Evolutionary conservation across 2,888 invertebrate genomes (phyloP).

Genomic region (Tortricodes alternella): DNA sequence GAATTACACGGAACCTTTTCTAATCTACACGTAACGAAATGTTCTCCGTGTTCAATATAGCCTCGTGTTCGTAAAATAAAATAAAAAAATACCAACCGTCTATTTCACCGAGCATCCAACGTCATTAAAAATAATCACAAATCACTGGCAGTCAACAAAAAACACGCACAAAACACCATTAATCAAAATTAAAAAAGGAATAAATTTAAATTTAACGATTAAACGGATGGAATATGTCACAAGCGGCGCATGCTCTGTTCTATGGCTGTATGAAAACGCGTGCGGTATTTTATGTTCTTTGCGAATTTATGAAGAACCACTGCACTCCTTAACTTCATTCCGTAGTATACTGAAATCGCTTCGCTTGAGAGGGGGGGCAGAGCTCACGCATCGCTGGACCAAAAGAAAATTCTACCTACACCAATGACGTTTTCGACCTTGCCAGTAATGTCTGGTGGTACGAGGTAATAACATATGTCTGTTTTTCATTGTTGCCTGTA

Average conservation of each 20-base stretch:
- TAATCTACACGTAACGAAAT: no score
- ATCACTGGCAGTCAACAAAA: slow-evolving; percentile 19
- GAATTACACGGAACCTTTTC: no score
- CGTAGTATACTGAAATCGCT: not conserved
- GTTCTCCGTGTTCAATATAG: no score
- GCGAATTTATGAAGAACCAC: slow-evolving; percentile 52
- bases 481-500: slow-evolving; percentile 9
- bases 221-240: slow-evolving; percentile 38
- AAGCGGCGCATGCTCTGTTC: slow-evolving; percentile 60
- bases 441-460: slow-evolving; percentile 40
- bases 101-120: not conserved
- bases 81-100: slow-evolving; percentile 10
- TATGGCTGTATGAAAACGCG: slow-evolving; percentile 59
- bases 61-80: no score
- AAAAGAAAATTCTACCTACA: slow-evolving; percentile 37
- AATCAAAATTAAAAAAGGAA: slow-evolving; percentile 13
- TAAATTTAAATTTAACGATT: slow-evolving; percentile 14
- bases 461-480: slow-evolving; percentile 18
- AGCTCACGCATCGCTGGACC: slow-evolving; percentile 36
- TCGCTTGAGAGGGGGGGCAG: slow-evolving; percentile 16
- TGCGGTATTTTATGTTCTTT: slow-evolving; percentile 60
- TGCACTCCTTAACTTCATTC: slow-evolving; percentile 31
- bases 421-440: slow-evolving; percentile 41
- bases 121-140: slow-evolving; percentile 6
- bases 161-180: slow-evolving; percentile 22